Base-by-base conservation (phyloP, 2,888 invertebrate species). In the Apodemia hepburni region DNA sequence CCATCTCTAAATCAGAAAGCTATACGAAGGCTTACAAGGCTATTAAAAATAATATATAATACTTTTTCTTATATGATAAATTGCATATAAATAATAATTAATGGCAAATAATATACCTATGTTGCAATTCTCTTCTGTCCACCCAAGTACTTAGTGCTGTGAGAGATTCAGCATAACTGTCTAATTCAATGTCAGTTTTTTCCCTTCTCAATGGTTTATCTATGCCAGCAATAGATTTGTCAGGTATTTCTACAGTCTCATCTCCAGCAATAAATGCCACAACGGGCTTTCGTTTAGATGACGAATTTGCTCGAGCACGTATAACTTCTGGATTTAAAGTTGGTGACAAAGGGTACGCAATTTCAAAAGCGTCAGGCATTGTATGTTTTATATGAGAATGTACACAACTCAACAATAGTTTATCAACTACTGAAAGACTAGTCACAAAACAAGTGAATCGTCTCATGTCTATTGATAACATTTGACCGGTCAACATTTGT, bases 361-460 rank as follows among this genome's bases (percentile, higher is more conserved):
- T 86, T 76, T 93, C 93, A 71, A 93, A 93, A 57, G 80, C 82
- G 80, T 94, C 93, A 57, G 93, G 93, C 94, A 94, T 94, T 75
- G 75, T 42, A 42, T 42, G 15, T 65, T 54, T 51, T 47, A 58
- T 62, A 18, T 18, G 60, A 57, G 22, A 57, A 42, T 47, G 33
- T 18, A 57, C 45, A 60, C 60, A 57, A 61, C 45, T 47, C 47
- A 49, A 22, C 58, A 63, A 64, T 38, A 54, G 63, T 65, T 61
- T 49, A 66, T 65, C 42, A 64, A 66, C 59, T 62, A 66, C 66
- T 69, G 66, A 49, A 60, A 49, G 54, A 60, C 58, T 70, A 68
- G 69, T 70, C 70, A 74, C 75, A 75, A 75, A 78, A 77, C 77
- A 78, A 75, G 73, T 74, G 70, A 66, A 72, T 68, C 70, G 73